A percentile compares a stretch with the other conserved stretches of the same genome.
phyloP scores from a whole-genome alignment of 2,888 invertebrate species.

The Exephanes ischioxanthus region DNA sequence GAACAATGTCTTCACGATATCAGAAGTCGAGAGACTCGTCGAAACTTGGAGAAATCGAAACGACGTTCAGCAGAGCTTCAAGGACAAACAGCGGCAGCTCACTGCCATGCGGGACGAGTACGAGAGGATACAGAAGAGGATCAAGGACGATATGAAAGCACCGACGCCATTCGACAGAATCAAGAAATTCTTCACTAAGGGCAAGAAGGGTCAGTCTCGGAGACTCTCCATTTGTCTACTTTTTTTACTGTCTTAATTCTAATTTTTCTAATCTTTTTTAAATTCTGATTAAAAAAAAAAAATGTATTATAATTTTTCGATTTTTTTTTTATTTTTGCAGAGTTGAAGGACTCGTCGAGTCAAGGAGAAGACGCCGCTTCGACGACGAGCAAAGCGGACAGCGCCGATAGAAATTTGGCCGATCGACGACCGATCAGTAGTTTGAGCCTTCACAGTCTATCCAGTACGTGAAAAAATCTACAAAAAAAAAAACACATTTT shows the following conservation, averaged over 20 bases:
- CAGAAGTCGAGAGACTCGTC: slow-evolving; percentile 94
- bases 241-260: not conserved
- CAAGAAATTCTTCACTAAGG: slow-evolving; percentile 90
- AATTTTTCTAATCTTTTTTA: not conserved
- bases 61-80: slow-evolving; percentile 94
- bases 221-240: not conserved
- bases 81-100: slow-evolving; percentile 94
- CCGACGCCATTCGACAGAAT: slow-evolving; percentile 93
- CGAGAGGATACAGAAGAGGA: slow-evolving; percentile 92
- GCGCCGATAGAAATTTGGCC: slow-evolving; percentile 76
- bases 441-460: slow-evolving; percentile 89
- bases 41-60: slow-evolving; percentile 95
- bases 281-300: too few relatives aligned
- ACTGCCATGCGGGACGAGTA: slow-evolving; percentile 93
- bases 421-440: slow-evolving; percentile 89
- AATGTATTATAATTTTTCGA: too few relatives aligned
- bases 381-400: slow-evolving; percentile 71
- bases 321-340: slow-evolving; percentile 61
- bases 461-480: slow-evolving; percentile 85
- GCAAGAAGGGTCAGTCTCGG: slow-evolving; percentile 84
- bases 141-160: slow-evolving; percentile 91
- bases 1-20: slow-evolving; percentile 94
- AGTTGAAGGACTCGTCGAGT: slow-evolving; percentile 76
- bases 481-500: not conserved
- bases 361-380: slow-evolving; percentile 67